phyloP scores from a whole-genome alignment of 92 coral and sea anemone species.

The Meandrina meandrites region DNA sequence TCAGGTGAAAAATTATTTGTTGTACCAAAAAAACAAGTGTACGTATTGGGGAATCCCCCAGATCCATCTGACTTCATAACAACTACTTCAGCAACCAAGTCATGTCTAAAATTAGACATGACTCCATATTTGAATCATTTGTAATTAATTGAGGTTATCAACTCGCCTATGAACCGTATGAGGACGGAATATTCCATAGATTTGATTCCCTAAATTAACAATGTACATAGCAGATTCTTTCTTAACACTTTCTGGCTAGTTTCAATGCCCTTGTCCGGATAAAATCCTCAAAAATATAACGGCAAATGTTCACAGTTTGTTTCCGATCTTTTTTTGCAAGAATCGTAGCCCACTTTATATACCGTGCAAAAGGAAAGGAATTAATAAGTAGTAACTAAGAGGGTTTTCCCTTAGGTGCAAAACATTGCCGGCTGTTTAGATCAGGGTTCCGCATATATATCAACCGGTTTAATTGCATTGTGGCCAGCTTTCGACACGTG shows the following conservation, averaged over 20 bases:
- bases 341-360: not conserved
- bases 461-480: not conserved
- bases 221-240: not conserved
- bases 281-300: not conserved
- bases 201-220: not conserved
- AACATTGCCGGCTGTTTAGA: not conserved
- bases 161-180: not conserved
- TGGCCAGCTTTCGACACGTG: not conserved
- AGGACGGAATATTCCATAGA: not conserved
- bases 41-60: slow-evolving; percentile 47
- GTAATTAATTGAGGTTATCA: not conserved
- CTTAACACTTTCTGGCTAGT: not conserved
- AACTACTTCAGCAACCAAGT: slow-evolving; percentile 10
- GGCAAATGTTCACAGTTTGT: not conserved
- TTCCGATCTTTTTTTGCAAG: not conserved
- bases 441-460: not conserved
- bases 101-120: slow-evolving; percentile 49
- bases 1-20: not conserved
- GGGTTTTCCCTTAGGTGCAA: not conserved
- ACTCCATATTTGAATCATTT: not conserved
- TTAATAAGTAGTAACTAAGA: not conserved
- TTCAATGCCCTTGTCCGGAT: not conserved
- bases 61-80: slow-evolving; percentile 18
- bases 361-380: not conserved
- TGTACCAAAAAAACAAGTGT: not conserved